Conservation (phyloP, 2,888 invertebrate genomes). For the Papilio protenor region DNA sequence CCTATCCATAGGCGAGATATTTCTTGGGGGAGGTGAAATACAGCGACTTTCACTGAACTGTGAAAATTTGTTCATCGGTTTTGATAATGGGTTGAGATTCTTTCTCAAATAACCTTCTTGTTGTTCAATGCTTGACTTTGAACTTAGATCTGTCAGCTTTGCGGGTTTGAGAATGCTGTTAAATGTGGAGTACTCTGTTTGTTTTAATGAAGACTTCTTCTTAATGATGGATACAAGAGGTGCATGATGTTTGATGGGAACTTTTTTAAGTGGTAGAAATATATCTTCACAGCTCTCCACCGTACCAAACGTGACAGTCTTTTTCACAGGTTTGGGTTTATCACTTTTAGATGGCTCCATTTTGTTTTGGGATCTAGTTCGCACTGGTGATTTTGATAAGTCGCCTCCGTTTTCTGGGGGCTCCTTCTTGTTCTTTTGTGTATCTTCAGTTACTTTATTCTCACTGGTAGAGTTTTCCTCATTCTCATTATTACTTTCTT, state of each 20-base stretch:
- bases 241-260: constrained; percentile 84
- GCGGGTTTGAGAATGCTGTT: constrained; percentile 86
- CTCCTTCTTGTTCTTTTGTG: constrained; percentile 59
- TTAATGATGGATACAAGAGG: constrained; percentile 86
- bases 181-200: constrained; percentile 83
- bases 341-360: constrained; percentile 77
- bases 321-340: constrained; percentile 82
- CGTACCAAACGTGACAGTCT: constrained; percentile 87
- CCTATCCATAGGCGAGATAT: constrained; percentile 71
- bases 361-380: constrained; percentile 81
- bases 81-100: constrained; percentile 77
- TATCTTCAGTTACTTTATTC: constrained; percentile 61
- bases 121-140: constrained; percentile 82
- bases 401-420: constrained; percentile 60
- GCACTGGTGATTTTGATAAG: constrained; percentile 73
- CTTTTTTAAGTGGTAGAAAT: constrained; percentile 82
- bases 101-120: constrained; percentile 78
- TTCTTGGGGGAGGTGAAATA: constrained; percentile 77
- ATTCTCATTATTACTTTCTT: constrained; percentile 77
- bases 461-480: constrained; percentile 64
- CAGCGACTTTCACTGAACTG: constrained; percentile 77
- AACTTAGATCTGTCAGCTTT: constrained; percentile 85
- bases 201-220: constrained; percentile 84
- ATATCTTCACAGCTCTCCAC: constrained; percentile 86
- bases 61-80: constrained; percentile 78